A percentile compares a stretch with the other conserved stretches of the same genome.
phyloP scores from a whole-genome alignment of 1,140 invertebrate genomes.

The Acyrthosiphon pisum region DNA sequence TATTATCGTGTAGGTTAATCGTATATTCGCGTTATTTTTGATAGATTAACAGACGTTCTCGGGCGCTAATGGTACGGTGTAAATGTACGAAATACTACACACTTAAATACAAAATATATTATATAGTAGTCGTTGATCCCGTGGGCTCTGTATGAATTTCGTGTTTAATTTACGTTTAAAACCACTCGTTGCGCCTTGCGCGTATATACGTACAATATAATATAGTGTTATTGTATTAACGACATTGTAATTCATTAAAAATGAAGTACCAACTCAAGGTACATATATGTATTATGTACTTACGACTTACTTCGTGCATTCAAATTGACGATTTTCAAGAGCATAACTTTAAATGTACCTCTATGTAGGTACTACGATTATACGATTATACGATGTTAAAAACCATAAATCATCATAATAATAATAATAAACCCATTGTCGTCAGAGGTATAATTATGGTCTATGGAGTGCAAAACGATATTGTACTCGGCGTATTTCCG shows the following conservation, averaged over 20 bases:
- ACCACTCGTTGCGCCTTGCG: background rate
- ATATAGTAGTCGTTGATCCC: background rate
- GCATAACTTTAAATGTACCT: background rate
- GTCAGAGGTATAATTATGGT: background rate
- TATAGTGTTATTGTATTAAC: background rate
- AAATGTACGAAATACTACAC: background rate
- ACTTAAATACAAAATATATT: background rate
- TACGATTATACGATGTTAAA: background rate
- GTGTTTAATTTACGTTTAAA: background rate
- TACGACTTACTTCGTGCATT: background rate
- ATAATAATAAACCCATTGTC: background rate
- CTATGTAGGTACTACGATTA: background rate
- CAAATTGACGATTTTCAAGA: background rate
- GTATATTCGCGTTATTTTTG: background rate
- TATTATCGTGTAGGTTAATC: background rate
- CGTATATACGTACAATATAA: background rate
- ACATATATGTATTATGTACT: background rate
- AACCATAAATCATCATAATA: background rate
- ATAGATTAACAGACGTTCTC: background rate
- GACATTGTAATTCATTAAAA: background rate
- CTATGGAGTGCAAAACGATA: background rate
- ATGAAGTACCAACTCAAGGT: background rate
- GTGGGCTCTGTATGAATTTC: background rate
- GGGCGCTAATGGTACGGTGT: background rate
- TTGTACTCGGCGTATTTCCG: background rate